Evolutionary conservation across 2,113 vertebrate genomes (phyloP).

Genomic region (Corythornis cristatus): DNA sequence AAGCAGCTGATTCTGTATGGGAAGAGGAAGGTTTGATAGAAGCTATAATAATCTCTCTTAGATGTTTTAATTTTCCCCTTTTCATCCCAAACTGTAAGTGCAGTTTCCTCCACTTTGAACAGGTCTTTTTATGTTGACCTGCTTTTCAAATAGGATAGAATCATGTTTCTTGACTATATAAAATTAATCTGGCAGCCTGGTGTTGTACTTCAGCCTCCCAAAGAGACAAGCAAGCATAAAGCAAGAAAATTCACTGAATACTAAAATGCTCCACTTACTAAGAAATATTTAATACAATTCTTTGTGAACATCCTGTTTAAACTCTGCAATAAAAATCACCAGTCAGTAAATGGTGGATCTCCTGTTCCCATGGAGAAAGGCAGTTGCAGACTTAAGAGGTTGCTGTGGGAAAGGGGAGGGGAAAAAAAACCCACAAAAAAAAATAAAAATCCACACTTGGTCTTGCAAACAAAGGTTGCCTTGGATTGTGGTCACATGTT

Average conservation of each 20-base stretch:
- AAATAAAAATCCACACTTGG: constrained; percentile 39
- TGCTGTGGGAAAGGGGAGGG: constrained; percentile 39
- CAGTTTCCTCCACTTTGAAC: constrained; percentile 7
- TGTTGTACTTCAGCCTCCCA: background rate
- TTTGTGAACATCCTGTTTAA: constrained; percentile 11
- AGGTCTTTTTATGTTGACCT: background rate
- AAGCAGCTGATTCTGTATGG: background rate
- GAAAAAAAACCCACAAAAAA: background rate
- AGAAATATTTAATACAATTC: background rate
- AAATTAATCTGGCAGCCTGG: background rate
- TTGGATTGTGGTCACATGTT: constrained; percentile 58
- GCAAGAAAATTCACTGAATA: background rate
- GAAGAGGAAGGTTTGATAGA: background rate
- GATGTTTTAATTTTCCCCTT: constrained; percentile 33
- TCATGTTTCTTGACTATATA: constrained; percentile 14
- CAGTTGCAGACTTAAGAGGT: background rate
- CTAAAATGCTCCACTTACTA: background rate
- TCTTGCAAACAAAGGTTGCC: constrained; percentile 62
- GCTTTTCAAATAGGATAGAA: background rate
- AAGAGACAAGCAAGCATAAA: constrained; percentile 14
- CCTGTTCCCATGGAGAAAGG: constrained; percentile 46
- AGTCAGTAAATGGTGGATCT: constrained; percentile 11
- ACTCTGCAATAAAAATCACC: background rate
- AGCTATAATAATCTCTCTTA: background rate
- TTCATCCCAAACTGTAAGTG: background rate